Conservation (phyloP, 2,797 vertebrate genomes). For the Danionella dracula region DNA sequence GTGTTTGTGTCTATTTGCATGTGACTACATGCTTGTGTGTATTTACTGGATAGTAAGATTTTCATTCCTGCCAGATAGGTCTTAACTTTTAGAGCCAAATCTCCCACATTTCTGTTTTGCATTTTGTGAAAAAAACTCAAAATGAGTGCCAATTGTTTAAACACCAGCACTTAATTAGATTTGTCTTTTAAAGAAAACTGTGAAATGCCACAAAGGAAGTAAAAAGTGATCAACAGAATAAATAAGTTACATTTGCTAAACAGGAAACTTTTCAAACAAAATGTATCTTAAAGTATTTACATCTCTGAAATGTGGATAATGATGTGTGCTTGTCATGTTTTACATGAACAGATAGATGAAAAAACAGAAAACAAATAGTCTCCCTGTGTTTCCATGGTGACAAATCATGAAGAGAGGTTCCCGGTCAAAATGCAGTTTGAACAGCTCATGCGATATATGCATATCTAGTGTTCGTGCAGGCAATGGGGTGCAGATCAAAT, state of each 20-base stretch:
- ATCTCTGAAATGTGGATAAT: background rate
- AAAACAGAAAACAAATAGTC: slow-evolving; percentile 33
- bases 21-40: slow-evolving; percentile 33
- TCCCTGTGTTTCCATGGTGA: slow-evolving; percentile 41
- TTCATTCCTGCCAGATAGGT: background rate
- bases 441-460: slow-evolving; percentile 18
- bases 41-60: slow-evolving; percentile 10
- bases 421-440: slow-evolving; percentile 32
- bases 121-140: background rate
- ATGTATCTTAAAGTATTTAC: no score
- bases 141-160: slow-evolving; percentile 1
- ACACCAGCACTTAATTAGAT: slow-evolving; percentile 27
- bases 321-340: background rate
- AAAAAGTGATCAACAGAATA: background rate
- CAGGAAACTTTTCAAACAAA: background rate
- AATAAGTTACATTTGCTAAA: slow-evolving; percentile 15
- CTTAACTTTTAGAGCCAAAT: background rate
- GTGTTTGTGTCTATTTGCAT: slow-evolving; percentile 30
- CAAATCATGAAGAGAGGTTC: slow-evolving; percentile 18
- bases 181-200: slow-evolving; percentile 5
- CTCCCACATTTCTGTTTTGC: background rate
- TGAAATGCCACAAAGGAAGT: slow-evolving; percentile 1
- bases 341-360: slow-evolving; percentile 21
- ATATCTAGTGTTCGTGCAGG: slow-evolving; percentile 20
- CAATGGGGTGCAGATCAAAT: slow-evolving; percentile 16